These are phyloP conservation scores for Busseola fusca DNA, from an alignment of 2,888 invertebrate genomes.

Conservation along the genomic window DNA sequence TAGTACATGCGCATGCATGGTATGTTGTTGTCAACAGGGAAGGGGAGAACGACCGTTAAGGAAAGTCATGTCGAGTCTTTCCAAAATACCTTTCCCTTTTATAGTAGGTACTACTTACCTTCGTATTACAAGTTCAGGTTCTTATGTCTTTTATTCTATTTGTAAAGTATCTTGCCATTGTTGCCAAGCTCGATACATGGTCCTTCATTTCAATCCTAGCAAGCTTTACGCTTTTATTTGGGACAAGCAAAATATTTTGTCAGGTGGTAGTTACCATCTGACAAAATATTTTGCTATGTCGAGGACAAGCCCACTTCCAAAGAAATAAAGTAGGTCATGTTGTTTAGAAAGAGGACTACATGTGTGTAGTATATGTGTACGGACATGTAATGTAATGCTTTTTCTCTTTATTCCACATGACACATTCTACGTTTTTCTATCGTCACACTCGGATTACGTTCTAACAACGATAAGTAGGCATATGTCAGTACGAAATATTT, in stretches of 20 bases:
- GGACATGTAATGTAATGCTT: not conserved
- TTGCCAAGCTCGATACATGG: not conserved
- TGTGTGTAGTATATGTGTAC: not conserved
- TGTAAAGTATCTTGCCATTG: constrained; percentile 8
- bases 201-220: constrained; percentile 2
- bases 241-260: not conserved
- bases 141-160: constrained; percentile 20
- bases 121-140: constrained; percentile 26
- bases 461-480: constrained; percentile 13
- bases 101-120: constrained; percentile 20
- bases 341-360: not conserved
- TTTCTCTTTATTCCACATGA: constrained; percentile 13
- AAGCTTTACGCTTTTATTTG: constrained; percentile 1
- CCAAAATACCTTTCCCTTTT: constrained; percentile 47
- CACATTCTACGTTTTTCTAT: constrained; percentile 27
- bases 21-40: constrained; percentile 16
- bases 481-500: constrained; percentile 53
- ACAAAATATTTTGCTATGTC: not conserved
- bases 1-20: not conserved
- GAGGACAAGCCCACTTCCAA: not conserved
- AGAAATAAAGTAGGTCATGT: not conserved
- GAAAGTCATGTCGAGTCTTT: constrained; percentile 35
- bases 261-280: not conserved
- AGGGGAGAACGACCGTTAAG: constrained; percentile 3
- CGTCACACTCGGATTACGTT: constrained; percentile 36